phyloP scores from a whole-genome alignment of 2,888 invertebrate species.

The Theretra japonica region DNA sequence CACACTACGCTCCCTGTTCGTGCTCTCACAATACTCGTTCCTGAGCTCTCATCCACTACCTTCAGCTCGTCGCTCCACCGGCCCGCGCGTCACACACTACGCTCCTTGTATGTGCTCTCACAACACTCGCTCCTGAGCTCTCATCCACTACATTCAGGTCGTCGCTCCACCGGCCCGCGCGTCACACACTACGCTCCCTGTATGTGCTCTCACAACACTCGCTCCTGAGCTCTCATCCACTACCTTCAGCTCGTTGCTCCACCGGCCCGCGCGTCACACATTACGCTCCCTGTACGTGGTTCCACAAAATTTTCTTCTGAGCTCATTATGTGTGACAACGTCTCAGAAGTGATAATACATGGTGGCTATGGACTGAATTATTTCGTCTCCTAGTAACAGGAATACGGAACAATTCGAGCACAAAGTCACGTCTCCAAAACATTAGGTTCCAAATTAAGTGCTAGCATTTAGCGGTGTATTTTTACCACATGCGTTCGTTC shows the following conservation, averaged over 20 bases:
- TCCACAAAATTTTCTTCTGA: too few relatives aligned
- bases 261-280: too few relatives aligned
- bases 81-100: conserved; percentile 1
- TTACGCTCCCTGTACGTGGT: too few relatives aligned
- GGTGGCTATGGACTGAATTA: not conserved
- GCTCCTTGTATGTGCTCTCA: not conserved
- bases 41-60: conserved; percentile 16
- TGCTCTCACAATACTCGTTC: too few relatives aligned
- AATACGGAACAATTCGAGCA: not conserved
- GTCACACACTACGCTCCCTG: too few relatives aligned
- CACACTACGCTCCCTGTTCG: not conserved
- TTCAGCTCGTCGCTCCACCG: conserved; percentile 9
- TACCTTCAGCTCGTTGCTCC: too few relatives aligned
- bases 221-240: too few relatives aligned
- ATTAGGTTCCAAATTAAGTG: conserved; percentile 14
- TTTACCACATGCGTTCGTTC: conserved; percentile 15
- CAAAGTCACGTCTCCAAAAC: not conserved
- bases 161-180: not conserved
- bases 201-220: too few relatives aligned
- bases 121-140: conserved; percentile 15
- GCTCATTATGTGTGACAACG: too few relatives aligned
- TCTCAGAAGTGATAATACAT: too few relatives aligned
- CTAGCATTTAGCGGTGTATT: conserved; percentile 15
- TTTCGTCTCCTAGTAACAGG: not conserved
- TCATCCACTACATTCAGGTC: not conserved